Evolutionary conservation across 2,113 vertebrate species (phyloP), one percentile per base, ranked within the genome.

Genomic region (Platichthys flesus): DNA sequence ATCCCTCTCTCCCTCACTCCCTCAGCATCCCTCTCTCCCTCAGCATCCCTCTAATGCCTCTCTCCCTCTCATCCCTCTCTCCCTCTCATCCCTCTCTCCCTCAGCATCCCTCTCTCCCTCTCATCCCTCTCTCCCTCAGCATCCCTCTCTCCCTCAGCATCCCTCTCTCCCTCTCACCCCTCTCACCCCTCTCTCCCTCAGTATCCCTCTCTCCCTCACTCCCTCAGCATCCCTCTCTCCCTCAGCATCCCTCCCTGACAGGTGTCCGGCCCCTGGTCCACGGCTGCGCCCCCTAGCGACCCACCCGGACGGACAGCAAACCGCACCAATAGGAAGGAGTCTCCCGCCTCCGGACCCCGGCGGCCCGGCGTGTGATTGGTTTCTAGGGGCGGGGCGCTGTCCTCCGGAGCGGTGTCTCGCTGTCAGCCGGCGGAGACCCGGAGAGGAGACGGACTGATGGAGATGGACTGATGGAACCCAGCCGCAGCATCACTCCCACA

Each of bases 371-470:
- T 28, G 40, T 61, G 76, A 93, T 94, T 94, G 93, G 94, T 94
- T 91, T 87, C 90, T 81, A 94, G 23, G 93, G 94, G 93, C 86
- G 93, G 89, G 81, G 79, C 86, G 12, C 55, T 72, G 52, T 68
- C 81, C 84, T 90, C 91, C 20, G 40, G 71, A 8, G 60, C 82
- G 51, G 76, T 62, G 61, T 78, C 59, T 78, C 12, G 81, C 92
- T 93, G 93, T 88, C 92, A 92, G 87, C 89, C 83, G 76, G 80
- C 15, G 7, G 56, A 21, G 58, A 61, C 20, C 9, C 51, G 18
- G 51, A 54, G 84, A 79, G 85, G 76, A 86, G 84, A 85, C 75
- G 76, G 68, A 85, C 76, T 78, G 90, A 91, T 92, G 87, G 76
- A 86, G 84, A 85, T 73, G 76, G 68, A 83, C 76, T 78, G 90